Percentiles rank a stretch among this genome's conserved stretches.
Evolutionary conservation across 1,140 invertebrate species (phyloP).

Genomic region (Campoletis sonorensis): DNA sequence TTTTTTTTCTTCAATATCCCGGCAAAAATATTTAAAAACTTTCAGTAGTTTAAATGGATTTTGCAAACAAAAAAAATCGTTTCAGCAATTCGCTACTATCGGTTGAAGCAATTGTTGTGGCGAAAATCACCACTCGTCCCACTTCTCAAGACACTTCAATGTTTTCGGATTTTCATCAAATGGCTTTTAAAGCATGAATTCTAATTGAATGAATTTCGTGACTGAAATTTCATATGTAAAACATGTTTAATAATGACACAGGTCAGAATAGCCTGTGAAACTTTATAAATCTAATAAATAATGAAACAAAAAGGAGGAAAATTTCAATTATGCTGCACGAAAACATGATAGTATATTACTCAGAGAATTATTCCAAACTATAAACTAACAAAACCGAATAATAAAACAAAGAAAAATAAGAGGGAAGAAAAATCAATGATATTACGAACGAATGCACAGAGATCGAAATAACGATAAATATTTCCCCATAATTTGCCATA

Average conservation of each 20-base stretch:
- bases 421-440: slow-evolving; percentile 21
- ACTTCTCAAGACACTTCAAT: too few species aligned
- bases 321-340: slow-evolving; percentile 4
- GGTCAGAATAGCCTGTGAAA: background rate
- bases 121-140: too few species aligned
- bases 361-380: slow-evolving; percentile 24
- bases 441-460: slow-evolving; percentile 30
- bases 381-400: background rate
- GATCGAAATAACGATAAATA: slow-evolving; percentile 5
- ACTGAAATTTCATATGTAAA: too few species aligned
- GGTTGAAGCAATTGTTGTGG: too few species aligned
- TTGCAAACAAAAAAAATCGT: too few species aligned
- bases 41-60: too few species aligned
- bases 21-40: too few species aligned
- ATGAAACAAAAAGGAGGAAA: background rate
- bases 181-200: too few species aligned
- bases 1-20: too few species aligned
- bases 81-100: too few species aligned
- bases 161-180: too few species aligned
- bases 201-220: too few species aligned
- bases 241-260: background rate
- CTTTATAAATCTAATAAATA: slow-evolving; percentile 3
- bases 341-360: slow-evolving; percentile 28
- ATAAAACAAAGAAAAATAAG: background rate
- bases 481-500: slow-evolving; percentile 3